Percentiles rank a stretch among this genome's conserved stretches.
Conservation (phyloP, 2,797 vertebrate genomes). For the Enteromius fasciolatus region DNA sequence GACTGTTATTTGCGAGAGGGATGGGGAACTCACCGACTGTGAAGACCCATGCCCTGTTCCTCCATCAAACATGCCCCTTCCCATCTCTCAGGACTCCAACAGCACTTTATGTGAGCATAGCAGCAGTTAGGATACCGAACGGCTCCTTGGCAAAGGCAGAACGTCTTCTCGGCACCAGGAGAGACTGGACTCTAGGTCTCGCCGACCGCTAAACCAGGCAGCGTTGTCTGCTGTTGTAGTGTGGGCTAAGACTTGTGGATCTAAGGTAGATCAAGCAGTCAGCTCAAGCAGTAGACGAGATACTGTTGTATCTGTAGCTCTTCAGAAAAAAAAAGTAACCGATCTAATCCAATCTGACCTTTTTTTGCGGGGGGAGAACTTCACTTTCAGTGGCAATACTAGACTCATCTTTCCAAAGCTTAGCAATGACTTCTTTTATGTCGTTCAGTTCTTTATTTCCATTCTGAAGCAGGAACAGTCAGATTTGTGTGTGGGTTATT, state of each 20-base stretch:
- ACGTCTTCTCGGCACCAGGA: slow-evolving; percentile 22
- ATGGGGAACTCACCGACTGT: slow-evolving; percentile 82
- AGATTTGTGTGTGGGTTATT: slow-evolving; percentile 49
- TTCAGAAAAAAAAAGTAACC: slow-evolving; percentile 45
- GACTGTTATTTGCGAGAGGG: slow-evolving; percentile 96
- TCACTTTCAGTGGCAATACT: slow-evolving; percentile 61
- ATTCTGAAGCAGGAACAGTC: slow-evolving; percentile 47
- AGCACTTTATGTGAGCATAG: slow-evolving; percentile 77
- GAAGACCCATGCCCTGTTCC: slow-evolving; percentile 50
- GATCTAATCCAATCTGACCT: slow-evolving; percentile 25
- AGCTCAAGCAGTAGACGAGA: slow-evolving; percentile 58
- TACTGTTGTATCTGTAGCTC: slow-evolving; percentile 64
- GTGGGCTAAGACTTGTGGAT: slow-evolving; percentile 55
- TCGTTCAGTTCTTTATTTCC: slow-evolving; percentile 45
- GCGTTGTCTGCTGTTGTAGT: slow-evolving; percentile 41
- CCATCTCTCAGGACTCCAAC: slow-evolving; percentile 68
- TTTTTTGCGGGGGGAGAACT: slow-evolving; percentile 53
- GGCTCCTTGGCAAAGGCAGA: slow-evolving; percentile 38
- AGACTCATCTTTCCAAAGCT: slow-evolving; percentile 58
- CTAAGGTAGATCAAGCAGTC: slow-evolving; percentile 58
- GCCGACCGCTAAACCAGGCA: slow-evolving; percentile 30
- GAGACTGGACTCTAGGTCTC: slow-evolving; percentile 12
- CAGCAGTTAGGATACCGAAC: slow-evolving; percentile 70
- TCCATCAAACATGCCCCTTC: slow-evolving; percentile 46
- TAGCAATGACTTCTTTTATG: slow-evolving; percentile 57